Evolutionary conservation across 2,797 vertebrate species (phyloP), one percentile per base, ranked within the genome.

Genomic region (Monodelphis domestica): DNA sequence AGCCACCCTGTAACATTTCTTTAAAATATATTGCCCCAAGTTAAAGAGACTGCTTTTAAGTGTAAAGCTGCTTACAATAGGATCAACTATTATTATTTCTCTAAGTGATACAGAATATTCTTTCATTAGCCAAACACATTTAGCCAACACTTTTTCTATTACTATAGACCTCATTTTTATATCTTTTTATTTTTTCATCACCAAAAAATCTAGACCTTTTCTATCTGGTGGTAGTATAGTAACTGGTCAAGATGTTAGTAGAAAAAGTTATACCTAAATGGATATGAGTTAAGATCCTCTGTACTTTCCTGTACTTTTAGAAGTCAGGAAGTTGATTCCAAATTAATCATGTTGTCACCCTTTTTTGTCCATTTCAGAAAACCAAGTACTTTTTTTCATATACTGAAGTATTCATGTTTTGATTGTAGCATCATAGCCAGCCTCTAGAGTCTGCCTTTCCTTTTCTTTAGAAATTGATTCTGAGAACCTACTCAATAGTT

Each of bases 231-330:
- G 10, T 87, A 92, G 89, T 11, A 26, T 84, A 52, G 30, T 84
- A 50, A 30, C 63, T 95, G 53, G 52, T 96, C 70, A 90, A 12
- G 28, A 92, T 92, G 0, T 94, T 87, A 94, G 53, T 28, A 70
- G 90, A 53, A 95, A n/a, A 94, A 93, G 93, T 92, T 96, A 51
- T 50, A 6, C 91, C 51, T 90, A 94, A 92, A 53, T 93, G 54
- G 11, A 90, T 94, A 17, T 95, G 53, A 91, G 50, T 96, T 78
- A 91, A 10, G 84, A 91, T 84, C 63, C 57, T 10, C 56, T 87
- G 0, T 1, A 84, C 17, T 91, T 91, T 29, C 33, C 59, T 93
- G 3, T 94, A 87, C 6, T 53, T 6, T 53, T 54, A 38, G 21
- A 88, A 94, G 24, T 93, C 94, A 53, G 78, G 12, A 0, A 78